phyloP scores from a whole-genome alignment of 30 jellyfish, hydroid and myxozoan species.

The Catostylus mosaicus region DNA sequence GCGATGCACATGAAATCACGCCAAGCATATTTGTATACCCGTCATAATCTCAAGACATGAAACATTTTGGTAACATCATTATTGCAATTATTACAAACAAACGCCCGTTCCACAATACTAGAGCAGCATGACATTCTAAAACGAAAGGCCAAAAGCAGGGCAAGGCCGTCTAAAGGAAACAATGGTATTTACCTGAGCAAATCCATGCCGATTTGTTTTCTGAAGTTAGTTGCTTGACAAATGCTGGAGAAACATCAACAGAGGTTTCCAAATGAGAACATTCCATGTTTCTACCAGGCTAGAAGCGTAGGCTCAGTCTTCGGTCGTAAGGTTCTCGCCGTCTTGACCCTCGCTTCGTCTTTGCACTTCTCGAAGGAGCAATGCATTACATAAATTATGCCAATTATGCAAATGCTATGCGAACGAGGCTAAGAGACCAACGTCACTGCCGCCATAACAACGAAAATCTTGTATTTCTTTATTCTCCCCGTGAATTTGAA shows the following conservation, averaged over 20 bases:
- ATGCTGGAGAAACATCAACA: slow-evolving; percentile 90
- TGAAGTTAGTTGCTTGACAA: slow-evolving; percentile 66
- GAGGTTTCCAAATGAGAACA: slow-evolving; percentile 83
- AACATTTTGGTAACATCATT: too few species aligned
- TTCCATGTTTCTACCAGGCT: slow-evolving; percentile 58
- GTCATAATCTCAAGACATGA: too few species aligned
- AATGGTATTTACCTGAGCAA: slow-evolving; percentile 70
- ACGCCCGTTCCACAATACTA: too few species aligned
- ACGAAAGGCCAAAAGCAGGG: neutral
- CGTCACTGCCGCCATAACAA: too few species aligned
- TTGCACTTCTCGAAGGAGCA: slow-evolving; percentile 27
- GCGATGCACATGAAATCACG: too few species aligned
- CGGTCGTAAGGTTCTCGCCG: neutral
- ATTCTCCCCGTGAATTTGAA: too few species aligned
- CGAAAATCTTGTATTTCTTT: too few species aligned
- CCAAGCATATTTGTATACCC: too few species aligned
- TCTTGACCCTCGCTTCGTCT: slow-evolving; percentile 2
- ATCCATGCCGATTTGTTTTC: slow-evolving; percentile 81
- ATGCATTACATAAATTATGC: slow-evolving; percentile 14
- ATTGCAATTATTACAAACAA: too few species aligned
- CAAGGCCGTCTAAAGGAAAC: neutral
- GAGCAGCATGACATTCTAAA: slow-evolving; percentile 14
- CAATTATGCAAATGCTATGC: slow-evolving; percentile 3
- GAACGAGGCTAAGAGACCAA: too few species aligned
- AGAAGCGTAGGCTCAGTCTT: neutral